A percentile compares a stretch with the other conserved stretches of the same genome.
These are phyloP conservation scores for Amphimedon queenslandica DNA, from an alignment of 37 sponge, comb jelly and placozoan species.

Conservation along the genomic window DNA sequence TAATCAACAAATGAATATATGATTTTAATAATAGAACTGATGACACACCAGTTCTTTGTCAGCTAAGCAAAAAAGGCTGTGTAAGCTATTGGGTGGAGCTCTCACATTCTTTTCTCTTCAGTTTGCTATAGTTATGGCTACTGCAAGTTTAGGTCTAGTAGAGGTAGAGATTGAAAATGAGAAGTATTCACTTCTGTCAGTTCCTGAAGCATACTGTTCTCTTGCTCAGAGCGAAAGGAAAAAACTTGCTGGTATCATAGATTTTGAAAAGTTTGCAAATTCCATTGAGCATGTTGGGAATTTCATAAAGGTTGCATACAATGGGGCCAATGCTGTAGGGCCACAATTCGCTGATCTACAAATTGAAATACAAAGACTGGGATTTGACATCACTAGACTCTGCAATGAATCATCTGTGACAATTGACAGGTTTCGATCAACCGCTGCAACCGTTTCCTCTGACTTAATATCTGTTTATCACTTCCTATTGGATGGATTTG, in stretches of 20 bases:
- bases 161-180: too few species aligned
- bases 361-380: not conserved
- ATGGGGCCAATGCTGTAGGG: not conserved
- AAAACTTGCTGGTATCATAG: not conserved
- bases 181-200: too few species aligned
- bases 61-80: too few species aligned
- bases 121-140: too few species aligned
- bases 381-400: not conserved
- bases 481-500: not conserved
- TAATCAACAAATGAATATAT: too few species aligned
- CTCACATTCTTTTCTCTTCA: too few species aligned
- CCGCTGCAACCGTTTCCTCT: not conserved
- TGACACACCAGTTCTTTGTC: too few species aligned
- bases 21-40: too few species aligned
- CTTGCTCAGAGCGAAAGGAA: not conserved
- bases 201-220: too few species aligned
- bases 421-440: not conserved
- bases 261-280: not conserved
- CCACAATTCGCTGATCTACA: not conserved
- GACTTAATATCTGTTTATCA: not conserved
- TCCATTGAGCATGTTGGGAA: not conserved
- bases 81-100: too few species aligned
- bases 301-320: not conserved
- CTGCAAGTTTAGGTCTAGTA: too few species aligned
- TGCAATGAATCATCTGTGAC: not conserved